A percentile compares a stretch with the other conserved stretches of the same genome.
Evolutionary conservation across 2,113 vertebrate species (phyloP).

Genomic region (Heterotis niloticus): DNA sequence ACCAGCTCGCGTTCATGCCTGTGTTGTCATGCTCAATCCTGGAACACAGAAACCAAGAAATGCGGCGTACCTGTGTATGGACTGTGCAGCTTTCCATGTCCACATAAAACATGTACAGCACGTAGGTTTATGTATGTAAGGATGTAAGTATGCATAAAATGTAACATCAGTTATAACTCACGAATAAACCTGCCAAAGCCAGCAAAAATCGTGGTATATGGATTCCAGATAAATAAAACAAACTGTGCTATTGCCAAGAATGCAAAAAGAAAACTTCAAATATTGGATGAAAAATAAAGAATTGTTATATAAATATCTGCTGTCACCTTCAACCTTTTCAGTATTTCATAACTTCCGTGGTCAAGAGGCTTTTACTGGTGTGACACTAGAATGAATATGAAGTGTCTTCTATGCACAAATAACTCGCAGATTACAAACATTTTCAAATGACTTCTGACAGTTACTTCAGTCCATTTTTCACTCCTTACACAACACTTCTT

Average conservation of each 20-base stretch:
- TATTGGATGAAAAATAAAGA: not conserved
- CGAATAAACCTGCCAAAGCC: not conserved
- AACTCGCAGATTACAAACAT: not conserved
- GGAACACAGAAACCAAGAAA: constrained; percentile 1
- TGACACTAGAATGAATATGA: not conserved
- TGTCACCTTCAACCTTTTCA: not conserved
- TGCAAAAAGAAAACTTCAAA: not conserved
- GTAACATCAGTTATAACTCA: not conserved
- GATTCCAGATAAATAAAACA: not conserved
- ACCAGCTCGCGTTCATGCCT: constrained; percentile 87
- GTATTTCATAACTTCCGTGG: not conserved
- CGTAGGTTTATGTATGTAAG: too few relatives aligned
- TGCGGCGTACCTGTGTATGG: not conserved
- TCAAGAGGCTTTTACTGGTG: not conserved
- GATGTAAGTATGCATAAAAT: too few relatives aligned
- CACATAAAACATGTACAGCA: not conserved
- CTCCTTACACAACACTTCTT: not conserved
- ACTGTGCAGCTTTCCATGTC: too few relatives aligned
- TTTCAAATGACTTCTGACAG: not conserved
- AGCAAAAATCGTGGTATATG: not conserved
- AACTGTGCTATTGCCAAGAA: too few relatives aligned
- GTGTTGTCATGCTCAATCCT: constrained; percentile 98
- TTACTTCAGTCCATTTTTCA: not conserved
- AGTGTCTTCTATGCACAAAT: not conserved
- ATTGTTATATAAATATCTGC: not conserved